Base-by-base conservation (phyloP, 2,797 vertebrate species). In the Serranus cabrilla region DNA sequence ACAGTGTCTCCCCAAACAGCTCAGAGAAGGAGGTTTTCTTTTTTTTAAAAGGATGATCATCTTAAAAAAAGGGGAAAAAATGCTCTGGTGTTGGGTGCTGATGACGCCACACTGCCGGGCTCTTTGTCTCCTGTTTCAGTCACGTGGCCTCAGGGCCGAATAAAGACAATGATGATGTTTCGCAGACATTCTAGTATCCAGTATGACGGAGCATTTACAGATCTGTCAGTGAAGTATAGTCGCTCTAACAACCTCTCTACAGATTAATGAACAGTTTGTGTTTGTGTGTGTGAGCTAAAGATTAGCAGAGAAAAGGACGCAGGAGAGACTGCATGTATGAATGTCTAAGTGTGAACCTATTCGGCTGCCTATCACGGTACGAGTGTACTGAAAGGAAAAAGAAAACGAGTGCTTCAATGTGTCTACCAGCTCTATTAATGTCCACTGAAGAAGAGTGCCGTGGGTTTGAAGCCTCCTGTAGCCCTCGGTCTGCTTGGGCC, bases 1-100 rank as follows among this genome's bases (percentile, higher is more conserved):
- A 95, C 93, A 93, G 93, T 92, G 92, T 89, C 88, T 91, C 85
- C 81, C 68, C 77, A 74, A 68, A 78, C 72, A 79, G 85, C 85
- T 76, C 72, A 74, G 78, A 64, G 73, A 23, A 74, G 58, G n/a
- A 59, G 64, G 10, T 76, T 47, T 51, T n/a, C n/a, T n/a, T n/a
- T n/a, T n/a, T n/a, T n/a, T n/a, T n/a, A 31, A 76, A 70, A 84
- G 60, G 72, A 81, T 39, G 55, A 64, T 78, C 56, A 39, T 71
- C 56, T 72, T 65, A 39, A 49, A 57, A 5, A 25, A 1, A 9
- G 7, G 7, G 6, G 6, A 27, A 27, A 25, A 57, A 37, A 63
- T 21, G 54, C 65, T 76, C 20, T 31, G 46, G 46, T 59, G 79
- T 7, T 43, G 49, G 56, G 62, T 23, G 77, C 40, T 52, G 79